Percentiles rank a stretch among this genome's conserved stretches.
phyloP scores from a whole-genome alignment of 1,140 invertebrate species.

The Pemphigus obesinymphae region DNA sequence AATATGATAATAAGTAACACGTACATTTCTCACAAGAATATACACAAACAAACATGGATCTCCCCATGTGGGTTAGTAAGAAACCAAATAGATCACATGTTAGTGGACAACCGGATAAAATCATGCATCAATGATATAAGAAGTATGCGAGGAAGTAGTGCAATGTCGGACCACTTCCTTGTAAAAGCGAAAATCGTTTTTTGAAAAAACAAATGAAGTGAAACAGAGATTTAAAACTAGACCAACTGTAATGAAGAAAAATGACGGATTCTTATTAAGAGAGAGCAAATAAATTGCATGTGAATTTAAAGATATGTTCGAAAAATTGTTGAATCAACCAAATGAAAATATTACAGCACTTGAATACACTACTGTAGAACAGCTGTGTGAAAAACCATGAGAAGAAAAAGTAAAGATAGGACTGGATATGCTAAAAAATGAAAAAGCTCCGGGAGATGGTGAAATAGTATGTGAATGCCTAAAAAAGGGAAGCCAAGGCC shows the following conservation, averaged over 20 bases:
- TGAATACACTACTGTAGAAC: neutral
- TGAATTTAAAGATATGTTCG: neutral
- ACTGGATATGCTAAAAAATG: neutral
- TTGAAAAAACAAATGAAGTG: neutral
- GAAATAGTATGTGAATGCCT: no score
- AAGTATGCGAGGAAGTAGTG: neutral
- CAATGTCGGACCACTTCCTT: neutral
- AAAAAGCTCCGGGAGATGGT: neutral
- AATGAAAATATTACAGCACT: neutral
- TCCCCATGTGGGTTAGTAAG: neutral
- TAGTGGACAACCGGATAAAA: neutral
- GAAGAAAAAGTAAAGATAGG: neutral
- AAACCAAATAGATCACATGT: constrained; percentile 2
- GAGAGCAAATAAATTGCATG: neutral
- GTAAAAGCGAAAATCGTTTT: neutral
- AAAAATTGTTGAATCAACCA: neutral
- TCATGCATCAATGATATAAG: neutral
- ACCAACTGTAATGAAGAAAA: neutral
- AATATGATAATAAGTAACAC: constrained; percentile 19
- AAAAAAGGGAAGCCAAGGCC: no score
- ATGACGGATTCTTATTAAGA: neutral
- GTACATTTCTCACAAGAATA: neutral
- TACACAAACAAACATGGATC: neutral
- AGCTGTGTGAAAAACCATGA: neutral
- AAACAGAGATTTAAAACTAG: neutral